Evolutionary conservation across 2,888 invertebrate species (phyloP).

Genomic region (Autographa gamma): DNA sequence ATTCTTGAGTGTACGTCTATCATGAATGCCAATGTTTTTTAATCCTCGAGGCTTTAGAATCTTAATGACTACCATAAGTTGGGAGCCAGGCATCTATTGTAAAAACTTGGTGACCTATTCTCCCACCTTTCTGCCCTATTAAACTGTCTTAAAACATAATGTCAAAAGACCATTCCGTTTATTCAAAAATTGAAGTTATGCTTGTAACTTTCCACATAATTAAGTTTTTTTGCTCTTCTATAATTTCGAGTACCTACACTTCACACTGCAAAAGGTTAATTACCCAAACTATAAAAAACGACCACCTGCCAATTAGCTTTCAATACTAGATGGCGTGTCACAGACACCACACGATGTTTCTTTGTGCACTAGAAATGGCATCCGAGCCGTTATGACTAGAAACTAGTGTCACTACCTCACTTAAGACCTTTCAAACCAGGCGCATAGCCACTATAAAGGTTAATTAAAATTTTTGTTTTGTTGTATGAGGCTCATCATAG

Average conservation of each 20-base stretch:
- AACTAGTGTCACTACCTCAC: slow-evolving; percentile 51
- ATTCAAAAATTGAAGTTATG: slow-evolving; percentile 44
- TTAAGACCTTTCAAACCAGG: slow-evolving; percentile 29
- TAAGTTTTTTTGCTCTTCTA: slow-evolving; percentile 35
- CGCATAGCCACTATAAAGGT: slow-evolving; percentile 35
- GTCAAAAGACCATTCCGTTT: slow-evolving; percentile 38
- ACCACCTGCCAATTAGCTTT: slow-evolving; percentile 65
- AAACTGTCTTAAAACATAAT: slow-evolving; percentile 36
- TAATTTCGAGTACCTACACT: slow-evolving; percentile 44
- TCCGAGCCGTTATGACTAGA: slow-evolving; percentile 41
- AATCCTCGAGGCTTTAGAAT: background rate
- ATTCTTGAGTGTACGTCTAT: slow-evolving; percentile 12
- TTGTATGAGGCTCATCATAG: slow-evolving; percentile 36
- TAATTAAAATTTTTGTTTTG: slow-evolving; percentile 47
- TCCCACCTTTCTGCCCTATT: slow-evolving; percentile 12
- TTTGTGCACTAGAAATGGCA: slow-evolving; percentile 61
- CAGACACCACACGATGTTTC: slow-evolving; percentile 42
- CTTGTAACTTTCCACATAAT: slow-evolving; percentile 34
- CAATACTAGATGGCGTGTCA: slow-evolving; percentile 58
- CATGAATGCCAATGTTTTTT: background rate
- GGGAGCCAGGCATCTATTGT: background rate
- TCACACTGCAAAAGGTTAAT: slow-evolving; percentile 66
- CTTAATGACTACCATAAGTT: slow-evolving; percentile 25
- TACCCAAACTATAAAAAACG: slow-evolving; percentile 57
- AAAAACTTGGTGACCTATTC: slow-evolving; percentile 41